phyloP scores from a whole-genome alignment of 2,113 vertebrate genomes.

The Macroglossus sobrinus region DNA sequence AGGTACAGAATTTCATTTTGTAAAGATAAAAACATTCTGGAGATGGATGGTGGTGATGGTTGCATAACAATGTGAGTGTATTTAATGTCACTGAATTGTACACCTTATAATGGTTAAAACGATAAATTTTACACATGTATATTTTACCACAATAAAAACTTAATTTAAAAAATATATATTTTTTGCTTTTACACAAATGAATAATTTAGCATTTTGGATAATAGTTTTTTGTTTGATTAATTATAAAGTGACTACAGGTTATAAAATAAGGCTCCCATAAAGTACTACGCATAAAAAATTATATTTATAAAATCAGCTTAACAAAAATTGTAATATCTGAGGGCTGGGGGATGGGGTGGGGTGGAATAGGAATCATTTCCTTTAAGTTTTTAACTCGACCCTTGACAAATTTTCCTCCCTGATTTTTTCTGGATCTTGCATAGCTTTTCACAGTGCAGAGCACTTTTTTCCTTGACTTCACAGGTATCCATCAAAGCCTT shows the following conservation, averaged over 20 bases:
- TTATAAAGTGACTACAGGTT: background rate
- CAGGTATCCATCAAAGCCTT: background rate
- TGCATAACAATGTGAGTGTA: background rate
- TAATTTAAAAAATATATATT: background rate
- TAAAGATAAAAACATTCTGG: background rate
- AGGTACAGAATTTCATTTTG: background rate
- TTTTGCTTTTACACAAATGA: background rate
- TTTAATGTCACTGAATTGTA: background rate
- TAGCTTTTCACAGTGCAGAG: background rate
- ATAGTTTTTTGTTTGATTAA: background rate
- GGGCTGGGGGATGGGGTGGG: too few relatives aligned
- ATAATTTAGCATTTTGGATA: background rate
- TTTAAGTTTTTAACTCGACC: background rate
- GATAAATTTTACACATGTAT: background rate
- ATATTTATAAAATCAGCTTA: background rate
- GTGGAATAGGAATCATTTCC: background rate
- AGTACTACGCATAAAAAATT: background rate
- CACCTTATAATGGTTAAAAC: background rate
- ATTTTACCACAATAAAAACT: background rate
- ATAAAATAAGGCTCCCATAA: background rate
- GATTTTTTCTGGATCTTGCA: conserved; percentile 2
- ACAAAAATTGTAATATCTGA: background rate
- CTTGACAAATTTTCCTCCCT: background rate
- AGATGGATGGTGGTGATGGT: background rate
- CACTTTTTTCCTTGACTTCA: background rate